Base-by-base conservation (phyloP, 64 coral and sea anemone species). In the Orbicella faveolata region DNA sequence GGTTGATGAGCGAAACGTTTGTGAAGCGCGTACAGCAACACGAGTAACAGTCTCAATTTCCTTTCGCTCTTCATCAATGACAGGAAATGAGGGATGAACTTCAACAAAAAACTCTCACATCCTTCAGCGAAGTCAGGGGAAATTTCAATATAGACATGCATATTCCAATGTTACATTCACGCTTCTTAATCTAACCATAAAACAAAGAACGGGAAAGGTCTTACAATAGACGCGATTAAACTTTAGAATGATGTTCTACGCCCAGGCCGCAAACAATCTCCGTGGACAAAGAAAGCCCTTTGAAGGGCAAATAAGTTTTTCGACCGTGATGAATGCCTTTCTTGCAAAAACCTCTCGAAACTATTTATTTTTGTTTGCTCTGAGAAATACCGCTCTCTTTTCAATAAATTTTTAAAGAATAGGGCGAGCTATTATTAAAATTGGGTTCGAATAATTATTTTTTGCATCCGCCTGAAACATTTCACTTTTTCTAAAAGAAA, bases 361-460 rank as follows among this genome's bases (percentile, higher is more conserved):
- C 61, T 75, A 87, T 88, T 89, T 91, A 79, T 92, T 82, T 78
- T 88, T 91, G 74, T 96, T 96, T 90, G 75, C 88, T 63, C 54
- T 87, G 73, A 90, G 79, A 91, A 84, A 92, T 80, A 92, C 89
- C 86, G 92, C 89, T 83, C 85, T 90, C 69, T 79, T 68, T 87
- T 91, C 82, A 94, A 94, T 94, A 92, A 94, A 78, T 88, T 94
- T 94, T 94, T 83, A 93, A 93, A 94, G 92, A 96, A 92, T 93
- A 83, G 74, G 81, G 63, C 61, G 93, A 39, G 75, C 75, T 89
- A 88, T 91, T 88, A 96, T 96, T 74, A 91, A 89, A 93, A 93
- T 90, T 88, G 89, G 67, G 81, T 61, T 79, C 80, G 78, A 84
- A 87, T 93, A 78, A 90, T 87, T 91, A 88, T 70, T 76, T 90